These are phyloP conservation scores for Charaxes varanes DNA, from an alignment of 1,140 invertebrate species.

Conservation along the genomic window DNA sequence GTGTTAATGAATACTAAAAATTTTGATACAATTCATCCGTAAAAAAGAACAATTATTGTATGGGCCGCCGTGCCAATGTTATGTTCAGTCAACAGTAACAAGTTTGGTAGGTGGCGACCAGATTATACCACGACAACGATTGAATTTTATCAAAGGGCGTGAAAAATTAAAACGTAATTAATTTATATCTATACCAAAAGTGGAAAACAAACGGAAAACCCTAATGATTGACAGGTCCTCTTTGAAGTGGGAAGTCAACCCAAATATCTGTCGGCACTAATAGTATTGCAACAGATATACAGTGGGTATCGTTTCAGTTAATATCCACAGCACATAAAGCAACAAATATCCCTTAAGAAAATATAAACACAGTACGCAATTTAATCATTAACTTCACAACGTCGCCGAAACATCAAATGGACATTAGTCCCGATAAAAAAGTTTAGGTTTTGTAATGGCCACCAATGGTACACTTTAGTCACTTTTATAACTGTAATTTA, in stretches of 20 bases:
- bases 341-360: conserved; percentile 29
- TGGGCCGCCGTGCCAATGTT: conserved; percentile 65
- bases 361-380: conserved; percentile 40
- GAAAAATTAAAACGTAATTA: conserved; percentile 26
- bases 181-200: conserved; percentile 24
- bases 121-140: conserved; percentile 11
- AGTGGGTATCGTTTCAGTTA: conserved; percentile 26
- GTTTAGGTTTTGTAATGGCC: conserved; percentile 73
- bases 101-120: conserved; percentile 43
- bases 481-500: conserved; percentile 46
- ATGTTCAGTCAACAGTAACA: conserved; percentile 71
- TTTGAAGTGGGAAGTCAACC: conserved; percentile 57
- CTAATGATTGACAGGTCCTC: conserved; percentile 64
- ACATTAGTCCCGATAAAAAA: conserved; percentile 72
- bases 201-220: conserved; percentile 44
- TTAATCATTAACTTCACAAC: conserved; percentile 65
- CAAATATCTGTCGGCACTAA: conserved; percentile 59
- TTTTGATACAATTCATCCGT: conserved; percentile 34
- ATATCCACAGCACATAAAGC: conserved; percentile 33
- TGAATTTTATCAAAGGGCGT: conserved; percentile 16
- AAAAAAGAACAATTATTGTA: conserved; percentile 44
- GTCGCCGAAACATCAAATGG: conserved; percentile 73
- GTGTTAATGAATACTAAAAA: conserved; percentile 31
- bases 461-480: conserved; percentile 69
- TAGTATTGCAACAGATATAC: conserved; percentile 42